Base-by-base conservation (phyloP, 1,140 invertebrate genomes). In the Pentalonia nigronervosa region DNA sequence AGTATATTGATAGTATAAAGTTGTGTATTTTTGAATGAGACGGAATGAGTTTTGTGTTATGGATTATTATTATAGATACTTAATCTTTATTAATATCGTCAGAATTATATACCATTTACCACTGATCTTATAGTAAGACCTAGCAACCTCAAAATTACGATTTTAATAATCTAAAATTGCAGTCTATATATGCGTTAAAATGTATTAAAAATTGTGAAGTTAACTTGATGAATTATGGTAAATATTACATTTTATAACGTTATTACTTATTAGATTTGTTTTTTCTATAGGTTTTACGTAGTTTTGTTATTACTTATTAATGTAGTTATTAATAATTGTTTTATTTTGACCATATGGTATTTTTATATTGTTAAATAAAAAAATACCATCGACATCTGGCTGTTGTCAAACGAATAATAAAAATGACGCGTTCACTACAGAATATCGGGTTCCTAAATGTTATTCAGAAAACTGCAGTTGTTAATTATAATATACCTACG, bases 311-410 rank as follows among this genome's bases (percentile, higher is more conserved):
- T 25, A 11, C 48, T 89, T 56, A 36, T 89, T 53, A 4, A 25
- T 67, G 1, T 90, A 45, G 21, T 90, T 90, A 41, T 90, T 60
- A 45, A 90, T 67, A 67, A 90, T 90, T 67, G 53, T 90, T 90
- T 30, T 90, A 90, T 67, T 90, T 67, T 21, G 34, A 67, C 89
- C 53, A 90, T 90, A 90, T 90, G 89, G 53, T 45, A 67, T 47
- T 90, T 90, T 67, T 90, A 3, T 17, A 60, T 60, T 67, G 25
- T 56, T 53, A 53, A 21, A 53, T 53, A 90, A 90, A 89, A 76
- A 67, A 36, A 34, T 88, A 88, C 21, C 20, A 67, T 67, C 53
- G 30, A 90, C 89, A 90, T 90, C 89, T 90, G 89, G 53, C 30
- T n/a, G 17, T 67, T 90, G 53, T 90, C 53, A 90, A 67, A 90